A percentile compares a stretch with the other conserved stretches of the same genome.
These are phyloP conservation scores for Amblyornis subalaris DNA, from an alignment of 2,113 vertebrate species.

Conservation along the genomic window DNA sequence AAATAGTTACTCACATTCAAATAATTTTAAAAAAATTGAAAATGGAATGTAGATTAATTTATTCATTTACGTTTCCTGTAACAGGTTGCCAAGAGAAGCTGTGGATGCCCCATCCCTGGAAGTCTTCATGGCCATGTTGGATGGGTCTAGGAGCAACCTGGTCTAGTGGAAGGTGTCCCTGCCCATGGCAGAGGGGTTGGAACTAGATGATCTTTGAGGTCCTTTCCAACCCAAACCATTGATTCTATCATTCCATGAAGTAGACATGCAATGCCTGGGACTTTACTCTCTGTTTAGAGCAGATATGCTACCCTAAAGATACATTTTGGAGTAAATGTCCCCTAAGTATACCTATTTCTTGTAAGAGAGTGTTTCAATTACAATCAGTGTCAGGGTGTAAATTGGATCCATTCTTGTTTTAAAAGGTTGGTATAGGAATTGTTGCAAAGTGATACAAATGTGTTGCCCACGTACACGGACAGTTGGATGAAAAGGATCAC, in stretches of 20 bases:
- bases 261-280: not conserved
- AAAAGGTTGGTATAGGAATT: not conserved
- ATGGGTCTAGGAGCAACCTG: not conserved
- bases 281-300: not conserved
- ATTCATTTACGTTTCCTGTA: not conserved
- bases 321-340: not conserved
- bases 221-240: not conserved
- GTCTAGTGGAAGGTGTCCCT: not conserved
- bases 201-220: not conserved
- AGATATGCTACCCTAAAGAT: not conserved
- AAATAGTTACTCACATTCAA: not conserved
- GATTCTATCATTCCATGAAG: not conserved
- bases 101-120: not conserved
- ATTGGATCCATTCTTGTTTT: not conserved
- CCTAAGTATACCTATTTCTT: not conserved
- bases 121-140: not conserved
- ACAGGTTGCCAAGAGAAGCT: not conserved
- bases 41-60: not conserved
- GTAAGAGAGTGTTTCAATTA: not conserved
- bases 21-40: not conserved
- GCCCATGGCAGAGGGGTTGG: accelerated
- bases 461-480: not conserved
- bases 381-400: not conserved
- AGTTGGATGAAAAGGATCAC: not conserved
- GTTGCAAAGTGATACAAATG: not conserved